A percentile compares a stretch with the other conserved stretches of the same genome.
Conservation (phyloP, 2,113 vertebrate species). For the Australoheros scitulus region DNA sequence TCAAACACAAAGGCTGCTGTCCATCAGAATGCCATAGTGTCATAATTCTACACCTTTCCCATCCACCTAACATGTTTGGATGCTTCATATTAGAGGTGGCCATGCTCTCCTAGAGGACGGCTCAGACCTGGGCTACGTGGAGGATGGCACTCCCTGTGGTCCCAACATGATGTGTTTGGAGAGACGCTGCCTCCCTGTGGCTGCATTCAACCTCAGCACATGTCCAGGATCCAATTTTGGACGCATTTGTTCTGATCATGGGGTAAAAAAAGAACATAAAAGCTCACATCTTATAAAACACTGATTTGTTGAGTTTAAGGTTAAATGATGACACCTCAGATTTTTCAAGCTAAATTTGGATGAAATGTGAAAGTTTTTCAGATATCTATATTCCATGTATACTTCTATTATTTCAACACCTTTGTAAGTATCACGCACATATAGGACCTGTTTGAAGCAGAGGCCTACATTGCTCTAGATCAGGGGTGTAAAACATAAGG, state of each 20-base stretch:
- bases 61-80: not conserved
- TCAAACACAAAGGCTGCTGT: accelerated
- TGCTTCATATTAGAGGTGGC: slow-evolving; percentile 81
- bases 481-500: not conserved
- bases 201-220: slow-evolving; percentile 92
- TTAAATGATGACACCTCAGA: accelerated
- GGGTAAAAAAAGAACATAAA: slow-evolving; percentile 78
- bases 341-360: not conserved
- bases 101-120: slow-evolving; percentile 92
- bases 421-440: not conserved
- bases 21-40: not conserved
- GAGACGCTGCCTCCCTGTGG: slow-evolving; percentile 89
- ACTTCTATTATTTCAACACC: not conserved
- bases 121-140: slow-evolving; percentile 93
- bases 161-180: slow-evolving; percentile 96
- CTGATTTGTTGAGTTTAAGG: not conserved
- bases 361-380: accelerated
- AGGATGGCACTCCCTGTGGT: slow-evolving; percentile 92
- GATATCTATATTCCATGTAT: not conserved
- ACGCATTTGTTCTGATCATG: slow-evolving; percentile 89
- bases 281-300: not conserved
- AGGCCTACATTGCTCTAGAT: not conserved
- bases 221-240: slow-evolving; percentile 85
- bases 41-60: not conserved
- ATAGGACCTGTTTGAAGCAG: not conserved